Conservation (phyloP, 2,113 vertebrate species). For the Pristiophorus japonicus region DNA sequence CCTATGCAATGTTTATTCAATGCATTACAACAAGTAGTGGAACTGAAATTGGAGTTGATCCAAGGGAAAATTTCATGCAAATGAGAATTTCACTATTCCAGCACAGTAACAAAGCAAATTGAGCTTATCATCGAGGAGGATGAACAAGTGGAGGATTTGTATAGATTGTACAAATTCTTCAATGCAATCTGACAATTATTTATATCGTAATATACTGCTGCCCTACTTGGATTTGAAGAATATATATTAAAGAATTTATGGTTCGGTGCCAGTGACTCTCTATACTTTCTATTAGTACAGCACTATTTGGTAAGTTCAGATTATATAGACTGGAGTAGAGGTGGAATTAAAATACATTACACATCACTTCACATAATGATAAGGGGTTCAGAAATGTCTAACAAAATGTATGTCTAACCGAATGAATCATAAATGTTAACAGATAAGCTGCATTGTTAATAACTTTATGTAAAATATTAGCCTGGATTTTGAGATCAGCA, state of each 20-base stretch:
- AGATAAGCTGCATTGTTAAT: neutral
- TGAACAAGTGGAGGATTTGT: conserved; percentile 16
- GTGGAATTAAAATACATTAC: neutral
- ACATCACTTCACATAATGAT: neutral
- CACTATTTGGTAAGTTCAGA: neutral
- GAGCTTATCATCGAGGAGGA: conserved; percentile 25
- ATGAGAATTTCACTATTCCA: conserved; percentile 24
- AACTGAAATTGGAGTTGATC: conserved; percentile 27
- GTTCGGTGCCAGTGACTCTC: neutral
- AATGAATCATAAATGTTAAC: neutral
- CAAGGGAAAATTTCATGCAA: conserved; percentile 31
- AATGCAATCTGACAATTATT: conserved; percentile 20
- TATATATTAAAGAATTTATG: neutral
- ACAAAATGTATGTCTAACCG: neutral
- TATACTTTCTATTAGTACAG: neutral
- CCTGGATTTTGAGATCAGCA: too few species aligned
- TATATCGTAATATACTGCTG: conserved; percentile 12
- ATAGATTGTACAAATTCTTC: neutral
- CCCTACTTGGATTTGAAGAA: neutral
- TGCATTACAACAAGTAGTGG: conserved; percentile 17
- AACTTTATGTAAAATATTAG: neutral
- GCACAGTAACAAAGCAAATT: neutral
- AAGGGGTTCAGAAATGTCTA: neutral
- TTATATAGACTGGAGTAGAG: neutral
- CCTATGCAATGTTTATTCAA: conserved; percentile 1